A percentile compares a stretch with the other conserved stretches of the same genome.
These are phyloP conservation scores for Coenonympha arcania DNA, from an alignment of 2,888 invertebrate genomes.

Conservation along the genomic window DNA sequence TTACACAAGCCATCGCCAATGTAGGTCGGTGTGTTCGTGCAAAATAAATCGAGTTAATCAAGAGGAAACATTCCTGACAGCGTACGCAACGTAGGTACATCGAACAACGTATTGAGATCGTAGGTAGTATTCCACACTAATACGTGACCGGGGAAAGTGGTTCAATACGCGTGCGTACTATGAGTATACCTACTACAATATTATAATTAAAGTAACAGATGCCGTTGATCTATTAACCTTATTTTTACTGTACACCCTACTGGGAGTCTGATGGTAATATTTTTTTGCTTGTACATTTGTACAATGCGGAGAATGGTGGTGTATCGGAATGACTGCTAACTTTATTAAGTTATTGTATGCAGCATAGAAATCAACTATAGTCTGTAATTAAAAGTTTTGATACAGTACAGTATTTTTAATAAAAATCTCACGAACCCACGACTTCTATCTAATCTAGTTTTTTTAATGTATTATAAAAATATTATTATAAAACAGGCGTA, in stretches of 20 bases:
- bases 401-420: no score
- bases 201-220: conserved; percentile 16
- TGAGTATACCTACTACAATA: conserved; percentile 8
- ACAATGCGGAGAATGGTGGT: not conserved
- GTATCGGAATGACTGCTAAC: not conserved
- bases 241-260: conserved; percentile 3
- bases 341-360: no score
- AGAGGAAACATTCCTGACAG: conserved; percentile 29
- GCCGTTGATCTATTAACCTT: not conserved
- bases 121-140: conserved; percentile 19
- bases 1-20: conserved; percentile 13
- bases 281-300: not conserved
- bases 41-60: conserved; percentile 33
- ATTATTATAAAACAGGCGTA: no score
- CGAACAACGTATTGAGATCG: conserved; percentile 17
- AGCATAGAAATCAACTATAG: no score
- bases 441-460: no score
- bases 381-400: no score
- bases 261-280: not conserved
- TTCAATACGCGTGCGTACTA: conserved; percentile 25
- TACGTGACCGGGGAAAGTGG: conserved; percentile 58
- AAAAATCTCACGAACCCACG: no score
- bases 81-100: conserved; percentile 27
- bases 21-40: conserved; percentile 31
- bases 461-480: no score